Percentiles rank a stretch among this genome's conserved stretches.
Conservation (phyloP, 2,797 vertebrate genomes). For the Trichosurus vulpecula region DNA sequence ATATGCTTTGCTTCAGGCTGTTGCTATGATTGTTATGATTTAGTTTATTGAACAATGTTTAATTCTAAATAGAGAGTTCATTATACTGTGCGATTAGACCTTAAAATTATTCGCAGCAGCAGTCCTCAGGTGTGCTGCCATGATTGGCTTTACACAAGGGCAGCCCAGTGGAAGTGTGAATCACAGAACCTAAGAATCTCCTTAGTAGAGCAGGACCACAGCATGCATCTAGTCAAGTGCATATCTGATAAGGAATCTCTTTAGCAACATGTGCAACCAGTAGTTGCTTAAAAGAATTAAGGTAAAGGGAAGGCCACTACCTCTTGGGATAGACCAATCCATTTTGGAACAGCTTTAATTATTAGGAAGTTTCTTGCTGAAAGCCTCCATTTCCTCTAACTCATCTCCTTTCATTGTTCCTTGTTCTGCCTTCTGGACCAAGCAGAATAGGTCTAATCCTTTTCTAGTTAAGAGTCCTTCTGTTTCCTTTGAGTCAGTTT, state of each 20-base stretch:
- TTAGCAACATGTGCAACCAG: background rate
- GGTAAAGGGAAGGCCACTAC: background rate
- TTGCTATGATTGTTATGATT: too few species aligned
- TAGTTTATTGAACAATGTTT: too few species aligned
- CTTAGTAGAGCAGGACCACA: background rate
- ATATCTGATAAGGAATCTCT: background rate
- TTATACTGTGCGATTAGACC: too few species aligned
- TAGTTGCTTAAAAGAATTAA: background rate
- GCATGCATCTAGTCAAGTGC: background rate
- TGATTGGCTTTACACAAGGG: too few species aligned
- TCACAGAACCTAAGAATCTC: background rate
- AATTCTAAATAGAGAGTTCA: too few species aligned
- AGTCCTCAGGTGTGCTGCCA: too few species aligned
- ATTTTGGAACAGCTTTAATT: background rate
- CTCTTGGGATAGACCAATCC: background rate
- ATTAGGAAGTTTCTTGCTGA: background rate
- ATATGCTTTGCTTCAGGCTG: too few species aligned
- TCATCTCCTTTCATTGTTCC: background rate
- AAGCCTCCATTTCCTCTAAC: background rate
- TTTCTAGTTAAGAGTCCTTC: background rate
- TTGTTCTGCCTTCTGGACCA: background rate
- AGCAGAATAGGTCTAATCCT: background rate
- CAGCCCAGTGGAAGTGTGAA: background rate
- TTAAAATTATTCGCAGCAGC: too few species aligned
- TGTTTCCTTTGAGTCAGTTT: background rate